Evolutionary conservation across 2,888 invertebrate genomes (phyloP).

Genomic region (Melipona beecheii): DNA sequence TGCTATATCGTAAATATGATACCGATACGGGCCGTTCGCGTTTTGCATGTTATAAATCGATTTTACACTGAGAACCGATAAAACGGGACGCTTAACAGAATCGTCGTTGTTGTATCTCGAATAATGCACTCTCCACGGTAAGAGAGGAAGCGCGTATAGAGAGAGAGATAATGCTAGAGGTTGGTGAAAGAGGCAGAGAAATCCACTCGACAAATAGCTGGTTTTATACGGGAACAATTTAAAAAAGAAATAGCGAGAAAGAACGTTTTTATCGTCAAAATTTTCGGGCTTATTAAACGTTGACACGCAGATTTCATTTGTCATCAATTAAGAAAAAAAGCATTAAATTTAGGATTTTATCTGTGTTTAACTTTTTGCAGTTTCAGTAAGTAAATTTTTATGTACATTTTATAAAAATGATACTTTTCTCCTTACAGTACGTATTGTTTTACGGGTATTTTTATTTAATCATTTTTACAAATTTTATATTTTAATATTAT

Average conservation of each 20-base stretch:
- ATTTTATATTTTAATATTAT: not conserved
- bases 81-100: slow-evolving; percentile 42
- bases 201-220: slow-evolving; percentile 25
- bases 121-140: slow-evolving; percentile 23
- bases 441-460: not conserved
- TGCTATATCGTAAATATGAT: slow-evolving; percentile 49
- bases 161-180: not conserved
- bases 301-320: not conserved
- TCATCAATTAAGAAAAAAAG: not conserved
- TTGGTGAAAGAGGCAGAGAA: slow-evolving; percentile 3
- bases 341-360: not conserved
- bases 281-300: not conserved
- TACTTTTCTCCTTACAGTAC: not conserved
- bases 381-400: not conserved
- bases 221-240: slow-evolving; percentile 4
- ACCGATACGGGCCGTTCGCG: slow-evolving; percentile 37
- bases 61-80: slow-evolving; percentile 49
- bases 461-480: not conserved
- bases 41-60: slow-evolving; percentile 57
- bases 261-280: slow-evolving; percentile 1
- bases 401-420: not conserved
- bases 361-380: not conserved
- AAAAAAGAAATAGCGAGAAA: not conserved
- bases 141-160: not conserved
- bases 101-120: slow-evolving; percentile 26